These are phyloP conservation scores for Pycnomerus fuliginosus DNA, from an alignment of 2,888 invertebrate species.

Conservation along the genomic window DNA sequence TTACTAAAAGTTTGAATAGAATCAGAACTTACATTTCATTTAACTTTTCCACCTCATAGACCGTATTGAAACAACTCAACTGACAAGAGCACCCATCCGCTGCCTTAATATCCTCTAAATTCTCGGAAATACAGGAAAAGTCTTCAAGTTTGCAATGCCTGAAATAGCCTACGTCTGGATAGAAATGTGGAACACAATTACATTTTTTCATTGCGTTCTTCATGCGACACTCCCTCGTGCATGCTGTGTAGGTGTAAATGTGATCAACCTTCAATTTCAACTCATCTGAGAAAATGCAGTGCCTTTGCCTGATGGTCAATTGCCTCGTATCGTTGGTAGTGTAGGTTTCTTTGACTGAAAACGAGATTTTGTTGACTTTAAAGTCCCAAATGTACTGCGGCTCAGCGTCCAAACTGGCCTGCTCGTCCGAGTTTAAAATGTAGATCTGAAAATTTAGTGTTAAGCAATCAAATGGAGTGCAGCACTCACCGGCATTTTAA, in stretches of 20 bases:
- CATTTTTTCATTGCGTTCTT: conserved; percentile 62
- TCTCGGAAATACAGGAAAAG: conserved; percentile 60
- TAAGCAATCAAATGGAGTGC: too few relatives aligned
- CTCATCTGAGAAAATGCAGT: conserved; percentile 73
- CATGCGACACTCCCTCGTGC: conserved; percentile 75
- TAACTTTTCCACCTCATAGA: conserved; percentile 74
- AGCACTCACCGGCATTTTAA: conserved; percentile 37
- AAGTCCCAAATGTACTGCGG: conserved; percentile 71
- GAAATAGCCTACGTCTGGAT: conserved; percentile 58
- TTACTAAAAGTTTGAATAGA: too few relatives aligned
- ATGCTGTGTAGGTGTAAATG: conserved; percentile 71
- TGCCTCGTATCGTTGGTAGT: conserved; percentile 74
- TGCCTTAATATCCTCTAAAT: conserved; percentile 58
- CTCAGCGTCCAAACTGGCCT: conserved; percentile 66
- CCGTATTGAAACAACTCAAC: conserved; percentile 72
- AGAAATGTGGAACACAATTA: conserved; percentile 72
- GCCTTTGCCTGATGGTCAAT: conserved; percentile 65
- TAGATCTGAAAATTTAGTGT: conserved; percentile 62
- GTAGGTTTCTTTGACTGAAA: conserved; percentile 75
- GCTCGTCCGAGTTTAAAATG: conserved; percentile 69
- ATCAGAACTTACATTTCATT: conserved; percentile 58
- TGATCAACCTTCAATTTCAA: conserved; percentile 56
- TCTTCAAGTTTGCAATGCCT: conserved; percentile 62
- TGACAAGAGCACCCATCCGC: conserved; percentile 68
- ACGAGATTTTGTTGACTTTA: conserved; percentile 61